Evolutionary conservation across 2,888 invertebrate genomes (phyloP).

Genomic region (Mesorhabditis sp.): DNA sequence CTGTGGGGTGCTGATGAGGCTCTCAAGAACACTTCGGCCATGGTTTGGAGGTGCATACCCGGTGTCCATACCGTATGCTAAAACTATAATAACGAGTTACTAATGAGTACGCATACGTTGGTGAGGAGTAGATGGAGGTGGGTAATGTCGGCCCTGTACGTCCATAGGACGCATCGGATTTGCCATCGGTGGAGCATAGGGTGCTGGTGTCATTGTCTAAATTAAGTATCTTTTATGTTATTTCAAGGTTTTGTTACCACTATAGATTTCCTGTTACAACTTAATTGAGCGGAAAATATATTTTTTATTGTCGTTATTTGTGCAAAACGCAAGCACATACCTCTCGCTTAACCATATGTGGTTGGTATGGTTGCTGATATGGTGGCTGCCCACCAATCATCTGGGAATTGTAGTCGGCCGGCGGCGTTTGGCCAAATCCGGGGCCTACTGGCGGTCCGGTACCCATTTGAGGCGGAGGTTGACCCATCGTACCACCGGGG

Average conservation of each 20-base stretch:
- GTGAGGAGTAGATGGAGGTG: neutral
- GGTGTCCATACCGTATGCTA: neutral
- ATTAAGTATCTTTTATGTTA: neutral
- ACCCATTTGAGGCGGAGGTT: slow-evolving; percentile 45
- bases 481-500: slow-evolving; percentile 29
- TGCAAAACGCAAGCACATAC: neutral
- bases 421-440: neutral
- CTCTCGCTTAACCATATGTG: slow-evolving; percentile 10
- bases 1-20: slow-evolving; percentile 35
- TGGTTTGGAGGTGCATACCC: slow-evolving; percentile 8
- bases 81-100: neutral
- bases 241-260: too few relatives aligned
- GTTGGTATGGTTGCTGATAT: slow-evolving; percentile 10
- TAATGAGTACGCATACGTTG: neutral
- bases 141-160: neutral
- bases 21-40: slow-evolving; percentile 26
- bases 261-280: too few relatives aligned
- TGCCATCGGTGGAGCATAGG: neutral
- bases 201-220: neutral
- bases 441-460: slow-evolving; percentile 2
- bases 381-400: slow-evolving; percentile 11
- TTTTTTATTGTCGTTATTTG: neutral
- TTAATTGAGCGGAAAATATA: too few relatives aligned
- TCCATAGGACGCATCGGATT: neutral
- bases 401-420: neutral